Evolutionary conservation across 2,797 vertebrate species (phyloP).

Genomic region (Arctocebus calabarensis): DNA sequence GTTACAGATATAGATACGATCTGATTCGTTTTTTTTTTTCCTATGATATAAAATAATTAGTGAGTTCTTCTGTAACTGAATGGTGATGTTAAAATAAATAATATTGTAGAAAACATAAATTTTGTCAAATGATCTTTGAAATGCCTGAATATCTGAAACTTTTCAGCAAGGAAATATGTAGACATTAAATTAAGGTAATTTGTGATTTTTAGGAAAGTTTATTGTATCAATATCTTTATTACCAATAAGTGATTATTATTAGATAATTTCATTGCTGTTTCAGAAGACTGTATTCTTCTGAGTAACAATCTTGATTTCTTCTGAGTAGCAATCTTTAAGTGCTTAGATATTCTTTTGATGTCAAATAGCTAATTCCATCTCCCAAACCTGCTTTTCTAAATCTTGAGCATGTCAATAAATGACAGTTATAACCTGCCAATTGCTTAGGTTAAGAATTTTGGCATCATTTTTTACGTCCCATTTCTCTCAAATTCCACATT

Average conservation of each 20-base stretch:
- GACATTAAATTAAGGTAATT: not conserved
- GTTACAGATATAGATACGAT: not conserved
- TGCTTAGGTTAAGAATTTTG: constrained; percentile 1
- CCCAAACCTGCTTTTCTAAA: not conserved
- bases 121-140: not conserved
- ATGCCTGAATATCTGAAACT: constrained; percentile 11
- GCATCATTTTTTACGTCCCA: not conserved
- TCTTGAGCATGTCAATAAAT: not conserved
- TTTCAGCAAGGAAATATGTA: constrained; percentile 31
- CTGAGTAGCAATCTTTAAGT: not conserved
- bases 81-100: constrained; percentile 29
- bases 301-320: not conserved
- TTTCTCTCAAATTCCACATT: not conserved
- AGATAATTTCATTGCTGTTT: constrained; percentile 24
- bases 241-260: not conserved
- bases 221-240: not conserved
- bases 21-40: not conserved
- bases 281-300: constrained; percentile 25
- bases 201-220: constrained; percentile 5
- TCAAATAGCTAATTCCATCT: not conserved
- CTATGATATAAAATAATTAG: not conserved
- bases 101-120: not conserved
- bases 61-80: not conserved
- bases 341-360: constrained; percentile 32
- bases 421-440: not conserved